A percentile compares a stretch with the other conserved stretches of the same genome.
These are phyloP conservation scores for Drosophila orosa DNA, from an alignment of 1,140 invertebrate species.

Conservation along the genomic window DNA sequence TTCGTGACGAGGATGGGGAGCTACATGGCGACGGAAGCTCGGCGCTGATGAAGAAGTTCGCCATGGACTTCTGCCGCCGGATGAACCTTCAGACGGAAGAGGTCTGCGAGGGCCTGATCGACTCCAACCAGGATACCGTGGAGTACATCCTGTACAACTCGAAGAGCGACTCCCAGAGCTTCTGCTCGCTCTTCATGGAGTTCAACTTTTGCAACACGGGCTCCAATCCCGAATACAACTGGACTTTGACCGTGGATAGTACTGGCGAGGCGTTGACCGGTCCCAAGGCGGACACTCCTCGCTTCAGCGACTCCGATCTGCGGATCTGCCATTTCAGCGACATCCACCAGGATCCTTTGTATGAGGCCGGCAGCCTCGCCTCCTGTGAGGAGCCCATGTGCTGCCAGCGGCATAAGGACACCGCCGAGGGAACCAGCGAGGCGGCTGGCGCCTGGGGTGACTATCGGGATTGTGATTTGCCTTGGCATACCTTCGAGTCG, in stretches of 20 bases:
- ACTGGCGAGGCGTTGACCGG: constrained; percentile 15
- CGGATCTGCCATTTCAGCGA: constrained; percentile 91
- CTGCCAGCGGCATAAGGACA: constrained; percentile 88
- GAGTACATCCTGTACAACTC: constrained; percentile 65
- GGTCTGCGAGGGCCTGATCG: constrained; percentile 87
- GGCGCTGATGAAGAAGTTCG: constrained; percentile 66
- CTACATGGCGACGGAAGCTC: constrained; percentile 54
- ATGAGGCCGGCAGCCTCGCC: constrained; percentile 88
- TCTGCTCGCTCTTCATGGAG: constrained; percentile 69
- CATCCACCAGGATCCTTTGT: constrained; percentile 91
- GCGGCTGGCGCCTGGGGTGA: constrained; percentile 92
- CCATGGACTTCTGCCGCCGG: constrained; percentile 85
- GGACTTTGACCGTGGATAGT: constrained; percentile 50
- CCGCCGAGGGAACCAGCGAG: constrained; percentile 57
- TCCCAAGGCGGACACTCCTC: constrained; percentile 47
- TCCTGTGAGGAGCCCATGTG: constrained; percentile 91
- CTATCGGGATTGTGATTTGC: constrained; percentile 90
- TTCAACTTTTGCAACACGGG: constrained; percentile 52
- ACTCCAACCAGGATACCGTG: constrained; percentile 84
- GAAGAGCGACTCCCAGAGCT: constrained; percentile 62
- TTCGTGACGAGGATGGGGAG: constrained; percentile 70
- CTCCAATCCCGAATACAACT: constrained; percentile 61
- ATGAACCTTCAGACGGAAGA: constrained; percentile 85
- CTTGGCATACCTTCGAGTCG: constrained; percentile 88
- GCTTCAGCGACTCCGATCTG: constrained; percentile 58